These are phyloP conservation scores for Operophtera brumata DNA, from an alignment of 2,888 invertebrate species.

Conservation along the genomic window DNA sequence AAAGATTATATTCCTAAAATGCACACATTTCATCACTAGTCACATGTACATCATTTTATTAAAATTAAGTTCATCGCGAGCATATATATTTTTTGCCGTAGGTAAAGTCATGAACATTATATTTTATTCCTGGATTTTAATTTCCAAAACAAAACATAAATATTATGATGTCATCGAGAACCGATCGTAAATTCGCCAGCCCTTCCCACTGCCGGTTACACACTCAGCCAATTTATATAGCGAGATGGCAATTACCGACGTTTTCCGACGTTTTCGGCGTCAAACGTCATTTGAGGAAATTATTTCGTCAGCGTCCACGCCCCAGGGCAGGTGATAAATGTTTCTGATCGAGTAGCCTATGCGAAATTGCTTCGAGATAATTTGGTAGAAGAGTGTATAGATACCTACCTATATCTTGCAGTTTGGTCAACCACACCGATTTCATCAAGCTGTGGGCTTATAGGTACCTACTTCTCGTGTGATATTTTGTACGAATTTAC, in stretches of 20 bases:
- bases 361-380: slow-evolving; percentile 27
- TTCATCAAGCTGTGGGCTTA: background rate
- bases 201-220: slow-evolving; percentile 65
- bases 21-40: too few species aligned
- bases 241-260: slow-evolving; percentile 70
- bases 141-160: slow-evolving; percentile 3
- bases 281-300: slow-evolving; percentile 71
- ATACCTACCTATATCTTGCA: too few species aligned
- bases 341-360: slow-evolving; percentile 30
- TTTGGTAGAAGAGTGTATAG: slow-evolving; percentile 17
- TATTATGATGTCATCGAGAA: slow-evolving; percentile 30
- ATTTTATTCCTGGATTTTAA: background rate
- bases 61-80: too few species aligned
- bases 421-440: too few species aligned
- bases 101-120: too few species aligned
- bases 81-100: too few species aligned
- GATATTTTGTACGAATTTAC: too few species aligned
- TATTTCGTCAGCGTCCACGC: slow-evolving; percentile 55
- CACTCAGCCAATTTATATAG: slow-evolving; percentile 74
- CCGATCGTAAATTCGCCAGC: slow-evolving; percentile 42
- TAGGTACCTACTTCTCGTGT: too few species aligned
- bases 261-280: slow-evolving; percentile 64
- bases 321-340: slow-evolving; percentile 51
- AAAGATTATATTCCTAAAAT: too few species aligned
- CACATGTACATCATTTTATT: too few species aligned